A percentile compares a stretch with the other conserved stretches of the same genome.
Evolutionary conservation across 1,140 invertebrate species (phyloP).

Genomic region (Lucilia cuprina): DNA sequence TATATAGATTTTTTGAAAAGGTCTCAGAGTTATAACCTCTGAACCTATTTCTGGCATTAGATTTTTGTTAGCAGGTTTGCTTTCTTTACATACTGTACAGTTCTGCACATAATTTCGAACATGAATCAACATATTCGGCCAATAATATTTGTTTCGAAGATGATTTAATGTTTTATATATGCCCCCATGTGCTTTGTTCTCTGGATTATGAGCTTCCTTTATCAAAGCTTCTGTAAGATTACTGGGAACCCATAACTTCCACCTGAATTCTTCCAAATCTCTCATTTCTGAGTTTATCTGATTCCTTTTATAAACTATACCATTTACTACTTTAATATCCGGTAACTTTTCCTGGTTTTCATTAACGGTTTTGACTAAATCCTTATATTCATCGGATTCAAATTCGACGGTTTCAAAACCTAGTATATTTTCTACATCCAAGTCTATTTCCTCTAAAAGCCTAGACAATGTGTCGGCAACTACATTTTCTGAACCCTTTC

Average conservation of each 20-base stretch:
- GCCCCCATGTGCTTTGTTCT: not conserved
- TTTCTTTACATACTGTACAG: not conserved
- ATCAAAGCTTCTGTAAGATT: not conserved
- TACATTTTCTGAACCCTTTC: constrained; percentile 1
- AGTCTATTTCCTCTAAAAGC: not conserved
- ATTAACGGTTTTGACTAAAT: not conserved
- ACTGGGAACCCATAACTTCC: not conserved
- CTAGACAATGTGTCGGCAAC: not conserved
- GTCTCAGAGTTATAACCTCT: not conserved
- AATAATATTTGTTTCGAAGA: not conserved
- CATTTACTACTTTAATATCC: not conserved
- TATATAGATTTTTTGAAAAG: not conserved
- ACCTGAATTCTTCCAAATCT: not conserved
- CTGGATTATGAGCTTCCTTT: not conserved
- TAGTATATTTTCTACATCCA: not conserved
- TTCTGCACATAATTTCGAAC: not conserved
- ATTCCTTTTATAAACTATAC: not conserved
- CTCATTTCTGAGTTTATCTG: not conserved
- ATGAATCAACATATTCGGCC: not conserved
- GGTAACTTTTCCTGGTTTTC: not conserved
- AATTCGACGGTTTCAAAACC: not conserved
- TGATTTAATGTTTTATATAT: not conserved
- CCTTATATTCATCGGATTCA: not conserved
- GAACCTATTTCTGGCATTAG: not conserved
- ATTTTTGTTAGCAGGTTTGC: not conserved